Evolutionary conservation across 2,113 vertebrate species (phyloP).

Genomic region (Vanacampus margaritifer): DNA sequence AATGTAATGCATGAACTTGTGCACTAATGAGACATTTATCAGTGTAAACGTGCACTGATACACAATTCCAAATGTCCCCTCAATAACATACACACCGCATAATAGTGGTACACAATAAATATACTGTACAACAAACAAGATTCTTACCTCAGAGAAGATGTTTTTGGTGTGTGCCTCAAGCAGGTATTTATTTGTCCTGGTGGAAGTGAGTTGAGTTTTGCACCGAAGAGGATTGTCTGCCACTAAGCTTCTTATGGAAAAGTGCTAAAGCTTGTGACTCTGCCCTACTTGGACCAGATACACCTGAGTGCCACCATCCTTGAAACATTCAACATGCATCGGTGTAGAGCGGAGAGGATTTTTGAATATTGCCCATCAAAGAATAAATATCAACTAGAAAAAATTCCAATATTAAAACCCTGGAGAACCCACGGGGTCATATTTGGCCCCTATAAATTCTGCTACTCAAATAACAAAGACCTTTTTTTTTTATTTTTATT

Average conservation of each 20-base stretch:
- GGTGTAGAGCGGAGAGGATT: neutral
- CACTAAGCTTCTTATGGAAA: slow-evolving; percentile 69
- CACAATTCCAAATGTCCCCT: neutral
- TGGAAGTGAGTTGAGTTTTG: slow-evolving; percentile 24
- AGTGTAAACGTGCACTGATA: neutral
- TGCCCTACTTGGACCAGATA: slow-evolving; percentile 27
- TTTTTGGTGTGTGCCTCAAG: neutral
- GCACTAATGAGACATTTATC: neutral
- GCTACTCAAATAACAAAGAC: too few relatives aligned
- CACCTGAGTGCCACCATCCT: neutral
- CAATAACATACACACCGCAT: neutral
- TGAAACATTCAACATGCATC: neutral
- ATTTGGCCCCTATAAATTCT: too few relatives aligned
- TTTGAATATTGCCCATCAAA: neutral
- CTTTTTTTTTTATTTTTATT: too few relatives aligned
- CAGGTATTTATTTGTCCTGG: slow-evolving; percentile 14
- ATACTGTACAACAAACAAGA: neutral
- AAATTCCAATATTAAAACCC: too few relatives aligned
- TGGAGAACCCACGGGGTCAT: too few relatives aligned
- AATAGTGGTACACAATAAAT: neutral
- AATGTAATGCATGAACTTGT: neutral
- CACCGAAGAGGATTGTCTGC: slow-evolving; percentile 59
- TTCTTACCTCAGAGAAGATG: slow-evolving; percentile 45
- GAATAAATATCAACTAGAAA: too few relatives aligned
- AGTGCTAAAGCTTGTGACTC: slow-evolving; percentile 52